Conservation (phyloP, 2,888 invertebrate genomes). For the Eupithecia subfuscata region DNA sequence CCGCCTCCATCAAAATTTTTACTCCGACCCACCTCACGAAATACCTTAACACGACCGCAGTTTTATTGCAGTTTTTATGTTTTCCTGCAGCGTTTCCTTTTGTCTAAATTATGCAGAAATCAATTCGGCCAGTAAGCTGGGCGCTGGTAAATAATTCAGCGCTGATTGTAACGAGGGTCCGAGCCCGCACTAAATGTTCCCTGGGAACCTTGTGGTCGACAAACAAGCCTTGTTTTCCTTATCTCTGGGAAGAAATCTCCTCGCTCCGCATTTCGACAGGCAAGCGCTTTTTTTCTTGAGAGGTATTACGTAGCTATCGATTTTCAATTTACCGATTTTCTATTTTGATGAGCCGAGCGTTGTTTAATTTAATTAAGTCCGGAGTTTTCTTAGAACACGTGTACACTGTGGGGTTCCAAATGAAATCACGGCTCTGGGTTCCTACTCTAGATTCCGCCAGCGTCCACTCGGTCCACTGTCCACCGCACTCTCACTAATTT, state of each 20-base stretch:
- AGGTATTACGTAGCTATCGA: slow-evolving; percentile 49
- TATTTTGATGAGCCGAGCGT: slow-evolving; percentile 47
- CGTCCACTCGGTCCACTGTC: slow-evolving; percentile 69
- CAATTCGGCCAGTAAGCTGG: slow-evolving; percentile 75
- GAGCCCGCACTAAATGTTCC: slow-evolving; percentile 73
- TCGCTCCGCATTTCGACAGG: slow-evolving; percentile 51
- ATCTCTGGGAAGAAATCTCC: slow-evolving; percentile 61
- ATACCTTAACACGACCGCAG: slow-evolving; percentile 42
- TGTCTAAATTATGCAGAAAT: slow-evolving; percentile 80
- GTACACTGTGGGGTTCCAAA: slow-evolving; percentile 55
- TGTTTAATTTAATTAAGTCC: slow-evolving; percentile 32
- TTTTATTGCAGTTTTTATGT: slow-evolving; percentile 67
- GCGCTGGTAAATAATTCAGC: slow-evolving; percentile 78
- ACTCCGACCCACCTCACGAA: slow-evolving; percentile 34
- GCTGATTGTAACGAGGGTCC: slow-evolving; percentile 79
- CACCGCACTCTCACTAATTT: slow-evolving; percentile 69
- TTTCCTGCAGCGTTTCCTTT: slow-evolving; percentile 62
- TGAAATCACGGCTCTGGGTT: slow-evolving; percentile 60
- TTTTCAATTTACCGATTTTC: slow-evolving; percentile 53
- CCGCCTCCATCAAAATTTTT: slow-evolving; percentile 46
- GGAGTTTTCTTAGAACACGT: slow-evolving; percentile 42
- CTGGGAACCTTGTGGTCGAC: slow-evolving; percentile 65
- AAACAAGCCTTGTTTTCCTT: slow-evolving; percentile 68
- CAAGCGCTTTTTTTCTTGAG: slow-evolving; percentile 50
- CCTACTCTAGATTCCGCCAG: slow-evolving; percentile 67